Evolutionary conservation across 2,888 invertebrate genomes (phyloP).

Genomic region (Timema podura): DNA sequence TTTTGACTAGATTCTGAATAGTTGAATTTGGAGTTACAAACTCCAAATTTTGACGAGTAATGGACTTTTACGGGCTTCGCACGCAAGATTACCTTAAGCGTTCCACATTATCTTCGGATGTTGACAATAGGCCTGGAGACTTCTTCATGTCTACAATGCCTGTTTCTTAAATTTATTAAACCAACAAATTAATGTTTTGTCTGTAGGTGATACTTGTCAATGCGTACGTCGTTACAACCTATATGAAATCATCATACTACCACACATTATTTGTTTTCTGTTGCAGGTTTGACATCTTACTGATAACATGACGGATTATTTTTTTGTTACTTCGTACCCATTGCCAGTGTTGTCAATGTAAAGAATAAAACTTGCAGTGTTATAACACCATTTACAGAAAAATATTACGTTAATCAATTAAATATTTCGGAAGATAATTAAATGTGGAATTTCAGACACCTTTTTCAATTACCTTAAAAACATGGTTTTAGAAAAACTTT

Average conservation of each 20-base stretch:
- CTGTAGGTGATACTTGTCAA: neutral
- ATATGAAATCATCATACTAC: conserved; percentile 5
- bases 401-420: too few species aligned
- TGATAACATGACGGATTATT: neutral
- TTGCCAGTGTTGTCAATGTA: too few species aligned
- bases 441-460: too few species aligned
- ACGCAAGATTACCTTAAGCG: neutral
- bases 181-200: neutral
- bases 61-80: neutral
- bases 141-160: conserved; percentile 3
- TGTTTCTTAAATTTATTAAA: neutral
- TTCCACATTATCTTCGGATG: neutral
- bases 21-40: neutral
- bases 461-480: too few species aligned
- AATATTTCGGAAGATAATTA: too few species aligned
- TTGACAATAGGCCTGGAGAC: neutral
- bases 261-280: neutral
- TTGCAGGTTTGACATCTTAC: neutral
- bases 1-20: neutral
- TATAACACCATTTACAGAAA: too few species aligned
- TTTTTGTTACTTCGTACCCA: neutral
- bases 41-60: neutral
- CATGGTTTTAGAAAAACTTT: too few species aligned
- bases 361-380: too few species aligned
- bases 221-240: neutral